Conservation (phyloP, 2,888 invertebrate species). For the Aphidius colemani region DNA sequence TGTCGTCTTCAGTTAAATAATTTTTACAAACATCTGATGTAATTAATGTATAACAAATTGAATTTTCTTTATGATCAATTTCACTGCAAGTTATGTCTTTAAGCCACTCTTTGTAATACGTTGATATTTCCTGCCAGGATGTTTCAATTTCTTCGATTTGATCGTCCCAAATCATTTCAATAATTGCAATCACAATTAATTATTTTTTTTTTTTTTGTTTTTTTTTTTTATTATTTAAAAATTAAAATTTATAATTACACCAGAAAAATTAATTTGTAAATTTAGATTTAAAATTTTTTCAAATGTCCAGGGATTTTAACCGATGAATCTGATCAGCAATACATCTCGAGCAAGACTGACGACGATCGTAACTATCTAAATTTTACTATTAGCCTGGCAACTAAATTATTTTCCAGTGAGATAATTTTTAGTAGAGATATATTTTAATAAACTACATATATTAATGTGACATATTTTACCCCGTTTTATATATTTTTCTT, state of each 20-base stretch:
- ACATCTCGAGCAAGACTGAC: conserved; percentile 54
- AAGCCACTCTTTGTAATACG: conserved; percentile 49
- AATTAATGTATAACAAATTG: conserved; percentile 64
- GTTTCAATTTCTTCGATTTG: conserved; percentile 41
- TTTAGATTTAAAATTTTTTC: no score
- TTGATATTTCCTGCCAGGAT: conserved; percentile 55
- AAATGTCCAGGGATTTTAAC: no score
- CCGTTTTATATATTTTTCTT: neutral
- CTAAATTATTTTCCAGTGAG: conserved; percentile 46
- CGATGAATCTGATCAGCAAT: conserved; percentile 44
- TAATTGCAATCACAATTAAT: conserved; percentile 2
- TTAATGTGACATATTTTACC: conserved; percentile 15
- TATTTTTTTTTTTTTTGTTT: neutral
- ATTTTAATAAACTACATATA: conserved; percentile 21
- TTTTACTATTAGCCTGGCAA: conserved; percentile 38
- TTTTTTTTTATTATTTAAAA: no score
- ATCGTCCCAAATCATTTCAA: conserved; percentile 49
- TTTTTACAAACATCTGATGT: conserved; percentile 37
- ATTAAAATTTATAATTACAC: no score
- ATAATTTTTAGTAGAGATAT: conserved; percentile 37
- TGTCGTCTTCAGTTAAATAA: conserved; percentile 28
- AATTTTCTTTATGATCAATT: conserved; percentile 65
- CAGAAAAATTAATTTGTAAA: no score
- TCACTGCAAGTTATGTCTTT: conserved; percentile 72
- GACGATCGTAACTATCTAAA: conserved; percentile 36